phyloP scores from a whole-genome alignment of 2,797 vertebrate species.

The Sarcophilus harrisii region DNA sequence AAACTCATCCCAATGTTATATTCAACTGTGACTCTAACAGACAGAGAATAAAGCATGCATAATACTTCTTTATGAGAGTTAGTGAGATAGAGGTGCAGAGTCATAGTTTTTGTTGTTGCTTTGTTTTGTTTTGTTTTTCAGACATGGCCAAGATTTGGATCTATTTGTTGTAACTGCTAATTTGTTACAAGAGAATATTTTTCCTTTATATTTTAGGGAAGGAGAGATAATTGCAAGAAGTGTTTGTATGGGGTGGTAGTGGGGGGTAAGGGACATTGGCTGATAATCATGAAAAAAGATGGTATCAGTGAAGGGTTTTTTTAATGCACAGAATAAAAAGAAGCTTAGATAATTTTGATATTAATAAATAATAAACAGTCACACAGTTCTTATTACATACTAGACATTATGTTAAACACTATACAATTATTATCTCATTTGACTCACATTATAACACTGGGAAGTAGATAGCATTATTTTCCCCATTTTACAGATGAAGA shows the following conservation, averaged over 20 bases:
- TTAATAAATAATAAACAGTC: background rate
- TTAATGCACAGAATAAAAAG: background rate
- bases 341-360: background rate
- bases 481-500: background rate
- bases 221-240: background rate
- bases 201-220: background rate
- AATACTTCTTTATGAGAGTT: background rate
- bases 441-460: background rate
- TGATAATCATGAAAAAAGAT: background rate
- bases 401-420: background rate
- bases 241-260: background rate
- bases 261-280: background rate
- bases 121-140: background rate
- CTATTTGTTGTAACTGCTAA: background rate
- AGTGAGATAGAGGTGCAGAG: background rate
- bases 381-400: background rate
- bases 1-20: background rate
- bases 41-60: background rate
- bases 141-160: background rate
- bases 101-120: background rate
- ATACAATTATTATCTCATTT: background rate
- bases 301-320: background rate
- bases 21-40: background rate
- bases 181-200: background rate
- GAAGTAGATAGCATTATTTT: background rate